Evolutionary conservation across 2,888 invertebrate species (phyloP), one percentile per base, ranked within the genome.

Genomic region (Scelioninae gen. 2): DNA sequence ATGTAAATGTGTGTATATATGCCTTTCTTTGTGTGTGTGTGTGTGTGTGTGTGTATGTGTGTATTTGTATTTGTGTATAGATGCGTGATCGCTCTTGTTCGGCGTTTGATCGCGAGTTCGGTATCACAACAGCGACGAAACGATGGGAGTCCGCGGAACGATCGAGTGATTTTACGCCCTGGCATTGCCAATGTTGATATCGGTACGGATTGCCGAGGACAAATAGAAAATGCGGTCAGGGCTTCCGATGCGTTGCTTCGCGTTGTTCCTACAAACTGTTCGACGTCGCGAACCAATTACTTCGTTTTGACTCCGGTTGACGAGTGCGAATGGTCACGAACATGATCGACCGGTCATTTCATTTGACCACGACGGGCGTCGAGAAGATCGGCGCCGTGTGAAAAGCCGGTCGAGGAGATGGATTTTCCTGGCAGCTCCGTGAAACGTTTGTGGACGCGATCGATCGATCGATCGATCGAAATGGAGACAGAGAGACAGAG

Each of bases 71-170:
- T n/a, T n/a, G n/a, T n/a, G n/a, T n/a, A 25, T 33, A 15, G 43
- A 55, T 57, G 19, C 28, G 25, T 39, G 45, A 22, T 65, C 28
- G 25, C 18, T 28, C 28, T 22, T 22, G 13, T 16, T 16, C 35
- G 39, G 39, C 19, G 25, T 46, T 41, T 28, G 18, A 61, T 61
- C 19, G 45, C 35, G 25, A 11, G 19, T 64, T 64, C 39, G n/a
- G 31, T 67, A 67, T 67, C 57, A 58, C 67, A 67, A 57, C 48
- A 57, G 55, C 65, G 35, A 57, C 35, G 18, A 31, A 18, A 45
- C 53, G 13, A 64, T 55, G 55, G 41, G 55, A 65, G 57, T 25
- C 52, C 39, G n/a, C n/a, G n/a, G 39, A 39, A 57, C 31, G 31
- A 46, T 41, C 46, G 41, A 48, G 33, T 57, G 57, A 50, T 16